Evolutionary conservation across 1,140 invertebrate genomes (phyloP).

Genomic region (Tetramorium alpestre): DNA sequence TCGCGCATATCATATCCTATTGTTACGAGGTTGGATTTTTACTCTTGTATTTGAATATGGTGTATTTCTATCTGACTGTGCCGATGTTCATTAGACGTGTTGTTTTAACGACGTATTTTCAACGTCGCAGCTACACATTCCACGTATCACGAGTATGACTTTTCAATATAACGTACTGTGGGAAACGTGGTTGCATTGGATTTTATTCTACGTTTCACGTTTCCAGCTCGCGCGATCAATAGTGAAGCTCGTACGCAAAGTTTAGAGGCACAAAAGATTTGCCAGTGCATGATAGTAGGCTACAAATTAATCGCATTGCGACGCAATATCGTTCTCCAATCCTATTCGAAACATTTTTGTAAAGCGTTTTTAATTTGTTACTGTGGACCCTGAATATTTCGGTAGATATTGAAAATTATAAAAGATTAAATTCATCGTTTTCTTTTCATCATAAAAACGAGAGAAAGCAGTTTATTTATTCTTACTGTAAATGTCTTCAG

Average conservation of each 20-base stretch:
- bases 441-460: background rate
- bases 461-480: background rate
- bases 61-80: constrained; percentile 14
- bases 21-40: background rate
- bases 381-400: background rate
- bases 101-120: constrained; percentile 51
- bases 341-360: background rate
- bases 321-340: background rate
- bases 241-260: background rate
- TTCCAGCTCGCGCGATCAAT: background rate
- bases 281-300: background rate
- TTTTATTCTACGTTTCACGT: constrained; percentile 40
- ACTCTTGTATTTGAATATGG: background rate
- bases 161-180: constrained; percentile 3
- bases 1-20: background rate
- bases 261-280: constrained; percentile 32
- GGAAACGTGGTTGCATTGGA: constrained; percentile 2
- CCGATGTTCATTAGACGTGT: constrained; percentile 44
- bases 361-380: constrained; percentile 11
- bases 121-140: background rate
- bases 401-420: background rate
- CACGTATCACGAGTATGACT: background rate
- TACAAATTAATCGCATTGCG: background rate
- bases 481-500: background rate
- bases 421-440: background rate